These are phyloP conservation scores for Gobio occitaniae DNA, from an alignment of 2,797 vertebrate genomes.

Conservation along the genomic window DNA sequence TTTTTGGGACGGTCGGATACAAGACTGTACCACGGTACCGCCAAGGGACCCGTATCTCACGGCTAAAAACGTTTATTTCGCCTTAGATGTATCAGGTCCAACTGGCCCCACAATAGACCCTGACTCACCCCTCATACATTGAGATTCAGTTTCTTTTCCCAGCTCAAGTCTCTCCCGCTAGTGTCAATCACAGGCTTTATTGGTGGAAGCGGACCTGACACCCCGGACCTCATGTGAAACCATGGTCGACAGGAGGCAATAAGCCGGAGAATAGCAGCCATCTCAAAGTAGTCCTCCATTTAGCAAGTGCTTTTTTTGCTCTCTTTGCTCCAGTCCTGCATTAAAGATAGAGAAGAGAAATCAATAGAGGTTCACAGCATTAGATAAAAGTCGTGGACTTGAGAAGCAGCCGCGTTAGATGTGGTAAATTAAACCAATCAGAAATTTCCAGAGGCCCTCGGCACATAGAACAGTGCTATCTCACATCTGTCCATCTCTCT, in stretches of 20 bases:
- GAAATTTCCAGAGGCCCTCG: constrained; percentile 86
- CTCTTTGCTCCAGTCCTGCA: constrained; percentile 95
- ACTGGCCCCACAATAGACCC: constrained; percentile 56
- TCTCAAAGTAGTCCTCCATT: constrained; percentile 88
- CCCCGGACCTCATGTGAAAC: constrained; percentile 88
- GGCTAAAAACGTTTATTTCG: constrained; percentile 41
- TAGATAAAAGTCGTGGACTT: constrained; percentile 87
- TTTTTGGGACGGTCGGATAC: constrained; percentile 7
- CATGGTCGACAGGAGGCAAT: constrained; percentile 94
- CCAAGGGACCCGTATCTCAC: constrained; percentile 27
- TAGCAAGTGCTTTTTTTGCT: constrained; percentile 83
- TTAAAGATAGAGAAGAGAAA: constrained; percentile 94
- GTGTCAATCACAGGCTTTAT: constrained; percentile 83
- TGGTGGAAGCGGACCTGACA: constrained; percentile 88
- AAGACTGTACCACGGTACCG: not conserved
- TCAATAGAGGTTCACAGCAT: constrained; percentile 93
- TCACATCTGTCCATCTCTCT: constrained; percentile 82
- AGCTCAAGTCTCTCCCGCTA: constrained; percentile 64
- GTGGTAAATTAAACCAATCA: constrained; percentile 97
- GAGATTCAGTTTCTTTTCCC: constrained; percentile 61
- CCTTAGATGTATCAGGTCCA: constrained; percentile 62
- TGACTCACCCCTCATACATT: constrained; percentile 50
- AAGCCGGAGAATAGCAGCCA: constrained; percentile 91
- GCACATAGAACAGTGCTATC: constrained; percentile 89
- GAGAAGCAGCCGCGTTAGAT: constrained; percentile 80